phyloP scores from a whole-genome alignment of 2,113 vertebrate genomes.

The Lepus americanus region DNA sequence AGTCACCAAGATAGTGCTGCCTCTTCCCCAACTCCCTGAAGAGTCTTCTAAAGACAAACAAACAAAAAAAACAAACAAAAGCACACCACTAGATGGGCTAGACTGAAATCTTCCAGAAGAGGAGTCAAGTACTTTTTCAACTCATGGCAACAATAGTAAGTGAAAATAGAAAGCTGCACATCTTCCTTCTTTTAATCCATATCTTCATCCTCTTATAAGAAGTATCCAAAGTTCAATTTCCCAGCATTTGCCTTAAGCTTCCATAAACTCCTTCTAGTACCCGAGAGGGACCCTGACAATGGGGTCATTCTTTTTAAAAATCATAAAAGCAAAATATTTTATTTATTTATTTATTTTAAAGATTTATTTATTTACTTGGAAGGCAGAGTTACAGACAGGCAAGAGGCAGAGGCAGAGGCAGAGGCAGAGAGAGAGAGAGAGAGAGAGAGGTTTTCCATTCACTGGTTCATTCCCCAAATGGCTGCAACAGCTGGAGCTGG shows the following conservation, averaged over 20 bases:
- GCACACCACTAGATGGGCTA: not conserved
- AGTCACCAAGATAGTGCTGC: not conserved
- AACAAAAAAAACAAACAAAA: not conserved
- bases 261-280: not conserved
- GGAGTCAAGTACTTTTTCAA: constrained; percentile 17
- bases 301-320: not conserved
- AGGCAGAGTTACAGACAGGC: too few species aligned
- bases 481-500: too few species aligned
- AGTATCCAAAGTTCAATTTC: constrained; percentile 20
- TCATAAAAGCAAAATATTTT: too few species aligned
- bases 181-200: not conserved
- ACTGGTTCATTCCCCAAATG: too few species aligned
- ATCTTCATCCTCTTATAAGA: not conserved
- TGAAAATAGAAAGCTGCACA: constrained; percentile 1
- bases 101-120: constrained; percentile 55
- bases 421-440: too few species aligned
- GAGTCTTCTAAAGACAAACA: not conserved
- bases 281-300: not conserved
- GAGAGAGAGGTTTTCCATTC: too few species aligned
- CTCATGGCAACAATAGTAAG: not conserved
- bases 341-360: too few species aligned
- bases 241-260: constrained; percentile 41
- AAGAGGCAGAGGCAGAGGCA: too few species aligned
- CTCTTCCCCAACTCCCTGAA: not conserved
- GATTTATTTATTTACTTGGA: too few species aligned